Base-by-base conservation (phyloP, 2,888 invertebrate species). In the Cheiracanthium punctorium region DNA sequence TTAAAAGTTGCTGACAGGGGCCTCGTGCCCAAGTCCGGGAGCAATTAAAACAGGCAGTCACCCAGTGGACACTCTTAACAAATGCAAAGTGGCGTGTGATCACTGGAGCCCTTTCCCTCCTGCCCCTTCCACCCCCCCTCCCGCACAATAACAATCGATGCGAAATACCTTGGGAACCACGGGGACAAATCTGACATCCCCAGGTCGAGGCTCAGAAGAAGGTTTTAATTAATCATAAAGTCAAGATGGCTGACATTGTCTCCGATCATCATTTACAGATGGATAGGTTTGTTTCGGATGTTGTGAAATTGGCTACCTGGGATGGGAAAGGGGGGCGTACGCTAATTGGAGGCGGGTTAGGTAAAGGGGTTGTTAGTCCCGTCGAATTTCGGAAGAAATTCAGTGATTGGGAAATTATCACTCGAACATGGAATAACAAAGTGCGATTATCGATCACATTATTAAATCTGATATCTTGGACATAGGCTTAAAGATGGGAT, bases 221-320 rank as follows among this genome's bases (percentile, higher is more conserved):
- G 82, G 65, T 72, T 65, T 82, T 76, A 76, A 76, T 82, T 76
- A 82, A 76, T 82, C 76, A 77, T 82, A 77, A 82, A 82, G 82
- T 82, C 76, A 82, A 77, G 82, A 76, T 41, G 58, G 52, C 69
- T 84, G 77, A 79, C 79, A 77, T 84, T 84, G 84, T 79, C 79
- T 79, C 67, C 52, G 79, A 79, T 84, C 79, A 79, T 84, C 74
- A 52, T 79, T 79, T 84, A 84, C 73, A 74, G 77, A 79, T 77
- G 76, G 84, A 79, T 74, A 79, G 79, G 76, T 77, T 79, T 84
- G 48, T 52, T 58, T 74, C 43, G 79, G 29, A 32, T 71, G 77
- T 70, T 70, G 24, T 69, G 48, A 72, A 69, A 79, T 76, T 76
- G 82, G 69, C 74, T 76, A 75, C 75, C 37, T 71, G 17, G 33